These are phyloP conservation scores for Montipora sp. DNA, from an alignment of 64 coral and sea anemone genomes.

Conservation along the genomic window DNA sequence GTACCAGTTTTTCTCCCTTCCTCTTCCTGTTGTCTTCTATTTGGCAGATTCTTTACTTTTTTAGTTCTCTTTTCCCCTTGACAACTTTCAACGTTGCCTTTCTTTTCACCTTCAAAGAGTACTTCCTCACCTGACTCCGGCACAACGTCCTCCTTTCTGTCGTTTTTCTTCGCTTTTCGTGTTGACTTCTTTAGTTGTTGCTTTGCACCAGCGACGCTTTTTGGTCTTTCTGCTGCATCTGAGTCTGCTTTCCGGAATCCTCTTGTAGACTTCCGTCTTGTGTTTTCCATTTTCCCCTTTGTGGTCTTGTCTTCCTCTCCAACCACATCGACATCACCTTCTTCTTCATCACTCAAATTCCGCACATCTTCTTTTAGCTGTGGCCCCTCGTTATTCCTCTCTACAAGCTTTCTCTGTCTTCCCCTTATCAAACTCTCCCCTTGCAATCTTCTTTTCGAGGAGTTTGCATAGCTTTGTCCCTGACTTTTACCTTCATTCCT, in stretches of 20 bases:
- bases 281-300: not conserved
- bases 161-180: not conserved
- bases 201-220: not conserved
- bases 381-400: not conserved
- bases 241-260: not conserved
- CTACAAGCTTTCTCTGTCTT: not conserved
- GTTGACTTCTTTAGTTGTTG: not conserved
- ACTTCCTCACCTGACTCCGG: not conserved
- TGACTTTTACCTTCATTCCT: not conserved
- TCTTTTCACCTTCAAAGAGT: not conserved
- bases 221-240: not conserved
- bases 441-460: not conserved
- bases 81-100: not conserved
- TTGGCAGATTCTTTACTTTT: conserved; percentile 10
- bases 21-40: not conserved
- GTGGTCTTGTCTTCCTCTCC: not conserved
- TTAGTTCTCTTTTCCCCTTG: not conserved
- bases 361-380: not conserved
- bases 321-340: not conserved
- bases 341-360: not conserved
- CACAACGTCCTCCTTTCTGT: too few species aligned
- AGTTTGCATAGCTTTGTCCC: not conserved
- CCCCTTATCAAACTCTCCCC: not conserved
- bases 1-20: not conserved
- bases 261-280: not conserved